A percentile compares a stretch with the other conserved stretches of the same genome.
These are phyloP conservation scores for Podiceps cristatus DNA, from an alignment of 2,113 vertebrate species.

Conservation along the genomic window DNA sequence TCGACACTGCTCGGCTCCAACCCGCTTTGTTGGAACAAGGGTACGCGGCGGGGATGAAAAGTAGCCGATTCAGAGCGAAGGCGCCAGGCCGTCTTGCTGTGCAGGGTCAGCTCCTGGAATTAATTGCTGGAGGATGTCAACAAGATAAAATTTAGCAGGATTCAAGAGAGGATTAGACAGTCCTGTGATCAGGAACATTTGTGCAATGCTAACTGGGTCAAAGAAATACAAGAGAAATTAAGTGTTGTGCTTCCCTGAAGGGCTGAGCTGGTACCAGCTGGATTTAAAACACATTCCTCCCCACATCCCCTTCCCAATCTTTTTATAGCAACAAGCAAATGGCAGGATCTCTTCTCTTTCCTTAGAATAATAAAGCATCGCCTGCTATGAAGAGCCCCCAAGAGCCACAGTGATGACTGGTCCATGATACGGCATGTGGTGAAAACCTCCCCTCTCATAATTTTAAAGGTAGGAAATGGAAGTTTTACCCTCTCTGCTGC, in stretches of 20 bases:
- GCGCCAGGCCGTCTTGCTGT: not conserved
- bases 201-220: conserved; percentile 58
- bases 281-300: conserved; percentile 17
- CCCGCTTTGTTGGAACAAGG: not conserved
- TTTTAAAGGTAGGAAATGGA: not conserved
- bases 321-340: conserved; percentile 24
- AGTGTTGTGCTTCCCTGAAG: not conserved
- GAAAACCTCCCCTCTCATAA: not conserved
- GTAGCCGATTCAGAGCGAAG: not conserved
- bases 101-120: conserved; percentile 15
- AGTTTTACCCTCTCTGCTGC: not conserved
- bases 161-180: conserved; percentile 41
- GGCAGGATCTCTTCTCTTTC: not conserved
- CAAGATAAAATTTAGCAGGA: conserved; percentile 30
- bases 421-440: fast-evolving
- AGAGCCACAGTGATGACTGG: not conserved
- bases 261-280: conserved; percentile 35
- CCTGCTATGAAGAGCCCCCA: not conserved
- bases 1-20: not conserved
- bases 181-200: conserved; percentile 38
- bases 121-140: conserved; percentile 36
- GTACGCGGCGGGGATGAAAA: not conserved
- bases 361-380: not conserved
- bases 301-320: not conserved
- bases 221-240: conserved; percentile 50